Conservation (phyloP, 1,140 invertebrate genomes). For the Scaptodrosophila lebanonensis region DNA sequence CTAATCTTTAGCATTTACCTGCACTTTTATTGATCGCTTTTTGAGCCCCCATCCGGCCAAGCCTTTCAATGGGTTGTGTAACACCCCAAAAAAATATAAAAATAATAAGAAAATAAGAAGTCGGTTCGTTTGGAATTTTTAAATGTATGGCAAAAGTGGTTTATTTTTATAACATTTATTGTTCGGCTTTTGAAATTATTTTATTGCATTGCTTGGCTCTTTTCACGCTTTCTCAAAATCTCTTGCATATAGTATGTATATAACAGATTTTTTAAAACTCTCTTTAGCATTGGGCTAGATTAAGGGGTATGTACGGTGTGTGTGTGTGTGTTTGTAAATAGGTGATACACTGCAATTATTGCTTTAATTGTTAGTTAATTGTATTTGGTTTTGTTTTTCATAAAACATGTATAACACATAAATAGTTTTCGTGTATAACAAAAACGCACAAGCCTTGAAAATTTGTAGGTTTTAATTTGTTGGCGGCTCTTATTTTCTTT, state of each 20-base stretch:
- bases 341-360: conserved; percentile 29
- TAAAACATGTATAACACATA: conserved; percentile 30
- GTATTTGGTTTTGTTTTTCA: conserved; percentile 28
- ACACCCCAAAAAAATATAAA: neutral
- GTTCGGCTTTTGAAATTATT: conserved; percentile 43
- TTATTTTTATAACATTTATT: conserved; percentile 62
- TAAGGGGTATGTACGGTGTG: conserved; percentile 7
- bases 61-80: too few relatives aligned
- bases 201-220: conserved; percentile 18
- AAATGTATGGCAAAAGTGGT: conserved; percentile 50
- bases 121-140: conserved; percentile 26
- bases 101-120: conserved; percentile 6
- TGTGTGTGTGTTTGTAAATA: conserved; percentile 6
- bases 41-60: conserved; percentile 24
- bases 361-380: conserved; percentile 12
- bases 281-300: conserved; percentile 1
- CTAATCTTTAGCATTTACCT: conserved; percentile 28
- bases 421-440: conserved; percentile 30
- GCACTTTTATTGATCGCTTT: conserved; percentile 56
- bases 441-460: conserved; percentile 42
- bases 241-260: conserved; percentile 39
- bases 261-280: conserved; percentile 45
- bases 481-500: conserved; percentile 17
- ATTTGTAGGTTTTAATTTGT: neutral
- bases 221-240: conserved; percentile 3